phyloP scores from a whole-genome alignment of 2,113 vertebrate genomes.

The Centropus unirufus region DNA sequence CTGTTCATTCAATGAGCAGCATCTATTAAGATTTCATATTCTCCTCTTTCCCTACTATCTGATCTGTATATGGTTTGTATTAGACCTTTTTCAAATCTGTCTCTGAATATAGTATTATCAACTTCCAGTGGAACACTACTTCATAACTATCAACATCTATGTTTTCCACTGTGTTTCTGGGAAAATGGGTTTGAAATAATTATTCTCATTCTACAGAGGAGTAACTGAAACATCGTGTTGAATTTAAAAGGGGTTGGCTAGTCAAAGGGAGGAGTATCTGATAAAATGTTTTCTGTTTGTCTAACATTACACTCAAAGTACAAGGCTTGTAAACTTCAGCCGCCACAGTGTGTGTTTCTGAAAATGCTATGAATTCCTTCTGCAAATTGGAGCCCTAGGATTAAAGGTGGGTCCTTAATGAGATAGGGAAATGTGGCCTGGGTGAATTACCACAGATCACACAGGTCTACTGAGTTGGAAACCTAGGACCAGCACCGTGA shows the following conservation, averaged over 20 bases:
- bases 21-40: not conserved
- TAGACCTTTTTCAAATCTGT: not conserved
- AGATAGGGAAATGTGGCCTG: not conserved
- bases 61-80: not conserved
- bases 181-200: not conserved
- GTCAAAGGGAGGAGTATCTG: not conserved
- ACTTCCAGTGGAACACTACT: not conserved
- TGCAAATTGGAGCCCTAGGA: fast-evolving
- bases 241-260: not conserved
- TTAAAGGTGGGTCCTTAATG: not conserved
- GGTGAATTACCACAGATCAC: not conserved
- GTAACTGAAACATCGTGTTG: not conserved
- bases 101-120: not conserved
- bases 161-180: not conserved
- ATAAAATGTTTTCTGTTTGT: not conserved
- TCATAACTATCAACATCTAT: not conserved
- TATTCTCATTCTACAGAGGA: not conserved
- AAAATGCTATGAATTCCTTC: not conserved
- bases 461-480: not conserved
- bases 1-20: not conserved
- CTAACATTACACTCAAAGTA: not conserved
- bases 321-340: not conserved
- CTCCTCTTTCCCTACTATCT: not conserved
- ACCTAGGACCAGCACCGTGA: fast-evolving
- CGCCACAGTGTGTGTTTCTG: not conserved